Evolutionary conservation across 2,113 vertebrate genomes (phyloP).

Genomic region (Chaetops frenatus): DNA sequence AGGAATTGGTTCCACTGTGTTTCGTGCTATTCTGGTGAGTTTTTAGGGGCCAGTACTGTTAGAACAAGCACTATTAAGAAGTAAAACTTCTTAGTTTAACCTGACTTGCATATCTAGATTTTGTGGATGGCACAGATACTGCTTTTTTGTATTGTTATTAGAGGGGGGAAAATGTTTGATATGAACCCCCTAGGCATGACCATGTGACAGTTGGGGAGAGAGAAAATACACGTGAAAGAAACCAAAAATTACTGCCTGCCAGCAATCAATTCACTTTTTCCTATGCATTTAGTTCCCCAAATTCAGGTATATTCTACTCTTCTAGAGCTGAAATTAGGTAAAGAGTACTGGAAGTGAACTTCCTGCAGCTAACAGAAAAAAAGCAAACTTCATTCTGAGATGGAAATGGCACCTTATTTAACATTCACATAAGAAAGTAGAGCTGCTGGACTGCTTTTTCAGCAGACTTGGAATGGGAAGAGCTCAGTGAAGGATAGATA

Average conservation of each 20-base stretch:
- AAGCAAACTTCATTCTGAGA: neutral
- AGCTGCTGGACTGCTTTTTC: neutral
- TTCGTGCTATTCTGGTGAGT: constrained; percentile 95
- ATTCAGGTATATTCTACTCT: neutral
- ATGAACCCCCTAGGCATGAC: neutral
- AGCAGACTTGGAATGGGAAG: neutral
- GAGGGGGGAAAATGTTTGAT: neutral
- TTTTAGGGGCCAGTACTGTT: neutral
- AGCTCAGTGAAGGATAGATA: neutral
- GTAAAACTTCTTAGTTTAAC: neutral
- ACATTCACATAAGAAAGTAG: neutral
- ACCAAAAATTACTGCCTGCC: neutral
- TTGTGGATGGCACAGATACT: neutral
- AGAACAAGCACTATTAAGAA: neutral
- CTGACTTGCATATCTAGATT: neutral
- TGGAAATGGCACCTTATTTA: neutral
- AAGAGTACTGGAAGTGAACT: neutral
- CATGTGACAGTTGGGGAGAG: neutral
- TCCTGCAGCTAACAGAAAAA: neutral
- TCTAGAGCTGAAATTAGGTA: neutral
- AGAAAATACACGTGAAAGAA: neutral
- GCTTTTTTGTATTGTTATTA: neutral
- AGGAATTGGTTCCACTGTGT: constrained; percentile 97
- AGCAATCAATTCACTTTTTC: neutral
- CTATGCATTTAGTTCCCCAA: neutral